Conservation (phyloP, 1,140 invertebrate genomes). For the Drosophila navojoa region DNA sequence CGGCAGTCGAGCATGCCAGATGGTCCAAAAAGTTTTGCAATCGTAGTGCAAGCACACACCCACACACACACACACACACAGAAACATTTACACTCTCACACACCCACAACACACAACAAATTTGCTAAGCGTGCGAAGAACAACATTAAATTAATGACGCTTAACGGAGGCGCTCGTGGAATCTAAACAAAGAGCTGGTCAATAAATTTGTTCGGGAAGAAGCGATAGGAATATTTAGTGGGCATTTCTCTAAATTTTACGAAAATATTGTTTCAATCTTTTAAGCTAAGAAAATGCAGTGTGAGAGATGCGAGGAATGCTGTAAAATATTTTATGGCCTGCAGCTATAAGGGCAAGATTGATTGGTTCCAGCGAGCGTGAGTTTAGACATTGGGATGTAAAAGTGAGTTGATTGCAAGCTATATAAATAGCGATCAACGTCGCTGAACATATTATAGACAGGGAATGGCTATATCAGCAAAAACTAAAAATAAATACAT, state of each 20-base stretch:
- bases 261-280: constrained; percentile 1
- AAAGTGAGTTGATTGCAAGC: too few relatives aligned
- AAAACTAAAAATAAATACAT: too few relatives aligned
- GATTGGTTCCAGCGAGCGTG: too few relatives aligned
- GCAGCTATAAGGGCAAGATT: too few relatives aligned
- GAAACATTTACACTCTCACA: background rate
- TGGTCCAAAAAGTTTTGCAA: constrained; percentile 51
- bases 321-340: background rate
- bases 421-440: too few relatives aligned
- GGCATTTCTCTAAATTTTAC: background rate
- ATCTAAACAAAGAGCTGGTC: constrained; percentile 35
- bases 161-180: constrained; percentile 15
- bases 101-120: constrained; percentile 12
- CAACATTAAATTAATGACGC: constrained; percentile 54
- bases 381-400: too few relatives aligned
- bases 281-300: background rate
- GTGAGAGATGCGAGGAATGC: background rate
- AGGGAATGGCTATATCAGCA: too few relatives aligned
- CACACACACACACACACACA: background rate
- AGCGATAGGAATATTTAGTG: background rate
- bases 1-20: constrained; percentile 44
- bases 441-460: too few relatives aligned
- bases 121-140: constrained; percentile 46
- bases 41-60: constrained; percentile 21
- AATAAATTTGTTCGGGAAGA: constrained; percentile 10